These are phyloP conservation scores for Catharus ustulatus DNA, from an alignment of 2,797 vertebrate species.

Conservation along the genomic window DNA sequence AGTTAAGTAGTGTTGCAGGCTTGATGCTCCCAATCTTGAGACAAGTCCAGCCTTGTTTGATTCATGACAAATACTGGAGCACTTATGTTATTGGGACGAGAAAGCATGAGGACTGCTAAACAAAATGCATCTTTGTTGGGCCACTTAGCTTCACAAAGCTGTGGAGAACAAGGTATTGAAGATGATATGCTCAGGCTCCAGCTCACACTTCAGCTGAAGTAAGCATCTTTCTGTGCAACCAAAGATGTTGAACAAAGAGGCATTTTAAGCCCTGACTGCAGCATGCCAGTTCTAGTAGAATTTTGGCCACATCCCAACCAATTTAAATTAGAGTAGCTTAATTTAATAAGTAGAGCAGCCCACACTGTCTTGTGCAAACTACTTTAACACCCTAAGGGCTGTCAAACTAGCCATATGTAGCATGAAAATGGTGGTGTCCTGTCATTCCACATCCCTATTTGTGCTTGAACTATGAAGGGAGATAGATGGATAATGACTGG, in stretches of 20 bases:
- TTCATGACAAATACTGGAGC: background rate
- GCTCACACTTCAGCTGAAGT: slow-evolving; percentile 37
- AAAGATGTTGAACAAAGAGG: slow-evolving; percentile 30
- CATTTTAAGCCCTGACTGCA: slow-evolving; percentile 15
- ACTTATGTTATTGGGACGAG: background rate
- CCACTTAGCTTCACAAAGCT: background rate
- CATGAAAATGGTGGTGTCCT: background rate
- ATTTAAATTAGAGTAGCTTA: slow-evolving; percentile 30
- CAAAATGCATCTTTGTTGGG: background rate
- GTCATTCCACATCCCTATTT: background rate
- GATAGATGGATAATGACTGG: background rate
- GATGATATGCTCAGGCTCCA: background rate
- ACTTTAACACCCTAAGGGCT: background rate
- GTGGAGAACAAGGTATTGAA: background rate
- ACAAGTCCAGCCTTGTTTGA: background rate
- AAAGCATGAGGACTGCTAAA: background rate
- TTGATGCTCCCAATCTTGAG: background rate
- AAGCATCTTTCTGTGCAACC: background rate
- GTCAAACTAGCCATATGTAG: background rate
- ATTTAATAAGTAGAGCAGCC: slow-evolving; percentile 39
- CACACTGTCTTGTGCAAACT: background rate
- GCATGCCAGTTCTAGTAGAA: slow-evolving; percentile 28
- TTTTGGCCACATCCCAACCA: slow-evolving; percentile 21
- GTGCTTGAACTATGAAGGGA: background rate
- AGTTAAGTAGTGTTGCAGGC: background rate